Conservation (phyloP, 2,888 invertebrate genomes). For the Hylaea fasciaria region DNA sequence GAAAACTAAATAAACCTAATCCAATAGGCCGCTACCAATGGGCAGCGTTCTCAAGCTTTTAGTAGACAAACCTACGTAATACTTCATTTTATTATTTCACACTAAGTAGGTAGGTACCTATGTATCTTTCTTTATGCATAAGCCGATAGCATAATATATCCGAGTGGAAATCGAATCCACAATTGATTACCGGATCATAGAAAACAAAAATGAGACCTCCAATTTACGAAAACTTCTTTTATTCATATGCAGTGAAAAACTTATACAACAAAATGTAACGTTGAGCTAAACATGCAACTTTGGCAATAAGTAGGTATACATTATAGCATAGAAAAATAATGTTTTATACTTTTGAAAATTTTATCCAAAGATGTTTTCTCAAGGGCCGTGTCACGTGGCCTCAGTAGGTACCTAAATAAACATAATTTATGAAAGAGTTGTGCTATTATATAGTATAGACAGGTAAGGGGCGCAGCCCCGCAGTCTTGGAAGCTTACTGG, state of each 20-base stretch:
- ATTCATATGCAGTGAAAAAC: conserved; percentile 78
- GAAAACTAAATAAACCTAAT: too few species aligned
- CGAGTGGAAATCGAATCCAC: too few species aligned
- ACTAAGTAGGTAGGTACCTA: too few species aligned
- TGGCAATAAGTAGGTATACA: too few species aligned
- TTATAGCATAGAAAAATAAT: conserved; percentile 70
- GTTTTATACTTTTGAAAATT: conserved; percentile 42
- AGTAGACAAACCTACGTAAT: too few species aligned
- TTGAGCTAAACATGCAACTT: conserved; percentile 52
- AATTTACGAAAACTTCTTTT: conserved; percentile 47
- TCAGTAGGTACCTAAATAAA: conserved; percentile 57
- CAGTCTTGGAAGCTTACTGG: conserved; percentile 76
- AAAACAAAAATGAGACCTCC: neutral
- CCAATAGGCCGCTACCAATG: too few species aligned
- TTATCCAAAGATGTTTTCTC: conserved; percentile 47
- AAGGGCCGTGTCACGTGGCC: conserved; percentile 17
- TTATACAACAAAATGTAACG: conserved; percentile 68
- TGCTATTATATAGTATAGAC: conserved; percentile 53
- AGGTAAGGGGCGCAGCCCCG: conserved; percentile 57
- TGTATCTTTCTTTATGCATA: too few species aligned
- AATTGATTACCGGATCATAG: too few species aligned
- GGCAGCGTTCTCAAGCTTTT: too few species aligned
- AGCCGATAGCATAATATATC: too few species aligned
- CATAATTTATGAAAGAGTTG: conserved; percentile 67
- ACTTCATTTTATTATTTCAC: too few species aligned